Percentiles rank a stretch among this genome's conserved stretches.
phyloP scores from a whole-genome alignment of 1,140 invertebrate genomes.

The Drosophila sp. region DNA sequence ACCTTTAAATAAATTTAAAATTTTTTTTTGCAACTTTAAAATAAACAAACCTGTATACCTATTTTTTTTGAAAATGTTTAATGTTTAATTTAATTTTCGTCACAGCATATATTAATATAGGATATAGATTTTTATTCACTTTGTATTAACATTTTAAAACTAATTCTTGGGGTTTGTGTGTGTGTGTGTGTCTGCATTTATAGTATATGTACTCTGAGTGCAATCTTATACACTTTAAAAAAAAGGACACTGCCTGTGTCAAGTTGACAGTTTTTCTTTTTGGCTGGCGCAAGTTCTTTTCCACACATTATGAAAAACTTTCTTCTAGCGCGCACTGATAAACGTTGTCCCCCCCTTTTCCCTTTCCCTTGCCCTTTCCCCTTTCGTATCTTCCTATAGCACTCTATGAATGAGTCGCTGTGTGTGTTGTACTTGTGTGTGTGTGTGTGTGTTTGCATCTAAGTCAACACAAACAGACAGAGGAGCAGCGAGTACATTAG shows the following conservation, averaged over 20 bases:
- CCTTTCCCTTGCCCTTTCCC: background rate
- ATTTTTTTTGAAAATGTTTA: background rate
- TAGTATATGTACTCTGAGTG: conserved; percentile 5
- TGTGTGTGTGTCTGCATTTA: background rate
- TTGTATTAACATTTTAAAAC: too few relatives aligned
- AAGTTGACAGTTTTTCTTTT: conserved; percentile 67
- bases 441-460: conserved; percentile 47
- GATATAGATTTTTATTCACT: too few relatives aligned
- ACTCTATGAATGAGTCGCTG: conserved; percentile 1
- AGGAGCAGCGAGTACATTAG: conserved; percentile 65
- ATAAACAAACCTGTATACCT: too few relatives aligned
- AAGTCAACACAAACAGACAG: conserved; percentile 70
- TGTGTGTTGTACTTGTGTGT: conserved; percentile 24
- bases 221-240: background rate
- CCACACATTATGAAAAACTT: conserved; percentile 77
- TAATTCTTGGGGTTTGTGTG: too few relatives aligned
- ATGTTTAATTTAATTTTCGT: background rate
- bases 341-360: conserved; percentile 28
- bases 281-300: conserved; percentile 58
- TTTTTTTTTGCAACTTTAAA: too few relatives aligned
- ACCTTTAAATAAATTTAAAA: too few relatives aligned
- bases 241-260: conserved; percentile 56
- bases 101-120: too few relatives aligned
- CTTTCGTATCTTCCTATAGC: background rate
- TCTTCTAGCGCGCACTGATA: conserved; percentile 62